Percentiles rank a stretch among this genome's conserved stretches.
phyloP scores from a whole-genome alignment of 2,888 invertebrate species.

The Brachynemurus nebulosus region DNA sequence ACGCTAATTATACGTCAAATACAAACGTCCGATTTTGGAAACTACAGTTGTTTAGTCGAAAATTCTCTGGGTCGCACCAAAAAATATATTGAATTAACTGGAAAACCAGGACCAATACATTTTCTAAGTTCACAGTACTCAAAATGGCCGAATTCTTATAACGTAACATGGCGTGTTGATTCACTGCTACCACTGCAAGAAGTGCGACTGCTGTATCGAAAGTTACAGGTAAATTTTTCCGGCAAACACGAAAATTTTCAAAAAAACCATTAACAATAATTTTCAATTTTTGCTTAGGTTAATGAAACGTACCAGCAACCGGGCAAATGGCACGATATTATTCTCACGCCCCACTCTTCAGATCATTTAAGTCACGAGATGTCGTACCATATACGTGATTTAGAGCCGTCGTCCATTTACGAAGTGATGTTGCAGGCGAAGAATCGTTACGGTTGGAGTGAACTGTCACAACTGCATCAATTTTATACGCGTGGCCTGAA shows the following conservation, averaged over 20 bases:
- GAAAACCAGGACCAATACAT: slow-evolving; percentile 47
- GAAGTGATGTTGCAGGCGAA: slow-evolving; percentile 41
- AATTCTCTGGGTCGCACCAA: slow-evolving; percentile 38
- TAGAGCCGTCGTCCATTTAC: slow-evolving; percentile 38
- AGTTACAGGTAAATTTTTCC: slow-evolving; percentile 37
- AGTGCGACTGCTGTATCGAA: slow-evolving; percentile 46
- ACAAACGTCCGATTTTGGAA: slow-evolving; percentile 24
- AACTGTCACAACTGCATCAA: slow-evolving; percentile 38
- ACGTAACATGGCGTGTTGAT: slow-evolving; percentile 50
- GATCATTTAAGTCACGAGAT: slow-evolving; percentile 28
- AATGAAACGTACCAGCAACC: slow-evolving; percentile 36
- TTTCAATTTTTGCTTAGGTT: slow-evolving; percentile 26
- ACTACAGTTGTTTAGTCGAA: slow-evolving; percentile 37
- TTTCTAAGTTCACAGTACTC: slow-evolving; percentile 46
- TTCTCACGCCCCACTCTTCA: slow-evolving; percentile 28
- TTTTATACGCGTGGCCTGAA: slow-evolving; percentile 31
- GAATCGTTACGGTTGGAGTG: slow-evolving; percentile 42
- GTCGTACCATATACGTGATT: slow-evolving; percentile 34
- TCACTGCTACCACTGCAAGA: slow-evolving; percentile 49
- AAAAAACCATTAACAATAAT: background rate
- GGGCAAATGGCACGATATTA: slow-evolving; percentile 39
- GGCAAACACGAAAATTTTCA: background rate
- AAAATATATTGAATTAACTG: slow-evolving; percentile 47
- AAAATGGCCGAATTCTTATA: slow-evolving; percentile 44
- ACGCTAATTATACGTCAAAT: slow-evolving; percentile 43